Evolutionary conservation across 2,113 vertebrate species (phyloP).

Genomic region (Burhinus oedicnemus): DNA sequence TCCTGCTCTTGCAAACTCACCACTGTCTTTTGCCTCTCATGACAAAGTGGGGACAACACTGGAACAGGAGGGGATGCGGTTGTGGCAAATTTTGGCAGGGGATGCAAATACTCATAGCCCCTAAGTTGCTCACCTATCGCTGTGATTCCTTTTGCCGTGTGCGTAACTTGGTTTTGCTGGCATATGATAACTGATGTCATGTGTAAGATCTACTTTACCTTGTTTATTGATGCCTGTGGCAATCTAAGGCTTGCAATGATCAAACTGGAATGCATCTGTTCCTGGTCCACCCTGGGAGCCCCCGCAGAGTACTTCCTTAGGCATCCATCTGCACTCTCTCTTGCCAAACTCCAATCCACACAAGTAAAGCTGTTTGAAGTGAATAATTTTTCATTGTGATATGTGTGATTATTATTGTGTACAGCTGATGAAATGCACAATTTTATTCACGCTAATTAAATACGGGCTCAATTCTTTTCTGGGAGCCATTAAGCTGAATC

Average conservation of each 20-base stretch:
- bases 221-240: background rate
- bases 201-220: background rate
- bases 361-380: background rate
- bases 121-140: rapidly evolving
- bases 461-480: conserved; percentile 38
- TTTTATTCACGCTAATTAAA: conserved; percentile 67
- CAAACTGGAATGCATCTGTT: background rate
- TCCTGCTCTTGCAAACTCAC: background rate
- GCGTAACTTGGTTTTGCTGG: background rate
- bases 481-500: conserved; percentile 43
- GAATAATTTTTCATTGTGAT: conserved; percentile 29
- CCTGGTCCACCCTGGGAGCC: background rate
- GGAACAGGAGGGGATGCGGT: background rate
- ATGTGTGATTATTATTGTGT: conserved; percentile 49
- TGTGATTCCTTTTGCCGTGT: background rate
- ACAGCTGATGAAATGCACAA: conserved; percentile 55
- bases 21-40: background rate
- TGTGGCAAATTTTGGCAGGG: background rate
- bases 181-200: background rate
- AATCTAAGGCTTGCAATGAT: background rate
- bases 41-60: background rate
- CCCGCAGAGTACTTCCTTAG: background rate
- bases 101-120: background rate
- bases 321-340: background rate
- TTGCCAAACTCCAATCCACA: background rate